A percentile compares a stretch with the other conserved stretches of the same genome.
phyloP scores from a whole-genome alignment of 2,113 vertebrate species.

The Todiramphus chloris region DNA sequence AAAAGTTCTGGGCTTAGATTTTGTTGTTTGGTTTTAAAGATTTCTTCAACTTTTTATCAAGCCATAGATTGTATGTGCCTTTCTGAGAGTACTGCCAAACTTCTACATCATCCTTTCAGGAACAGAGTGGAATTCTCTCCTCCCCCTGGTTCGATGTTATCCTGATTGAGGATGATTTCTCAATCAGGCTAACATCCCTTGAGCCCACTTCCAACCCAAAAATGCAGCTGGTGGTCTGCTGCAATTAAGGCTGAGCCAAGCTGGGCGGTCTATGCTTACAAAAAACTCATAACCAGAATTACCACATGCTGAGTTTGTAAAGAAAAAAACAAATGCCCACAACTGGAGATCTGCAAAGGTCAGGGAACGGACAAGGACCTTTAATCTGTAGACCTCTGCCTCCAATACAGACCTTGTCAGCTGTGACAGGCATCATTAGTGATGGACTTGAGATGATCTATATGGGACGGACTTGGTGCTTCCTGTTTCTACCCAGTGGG shows the following conservation, averaged over 20 bases:
- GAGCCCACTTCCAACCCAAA: background rate
- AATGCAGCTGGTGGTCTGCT: background rate
- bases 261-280: background rate
- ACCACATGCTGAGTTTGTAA: background rate
- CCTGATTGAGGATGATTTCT: background rate
- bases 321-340: background rate
- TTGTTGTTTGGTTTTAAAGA: background rate
- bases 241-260: background rate
- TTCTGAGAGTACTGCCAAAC: background rate
- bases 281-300: background rate
- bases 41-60: background rate
- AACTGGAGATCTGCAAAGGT: constrained; percentile 14
- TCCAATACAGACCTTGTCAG: background rate
- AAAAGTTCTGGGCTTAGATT: background rate
- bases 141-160: background rate
- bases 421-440: constrained; percentile 2
- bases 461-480: background rate
- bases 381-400: background rate
- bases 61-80: background rate
- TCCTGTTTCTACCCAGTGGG: background rate
- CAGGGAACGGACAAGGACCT: background rate
- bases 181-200: accelerated
- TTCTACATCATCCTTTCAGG: background rate
- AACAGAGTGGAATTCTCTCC: background rate
- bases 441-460: background rate